Conservation (phyloP, 2,797 vertebrate species). For the Alectoris magna region DNA sequence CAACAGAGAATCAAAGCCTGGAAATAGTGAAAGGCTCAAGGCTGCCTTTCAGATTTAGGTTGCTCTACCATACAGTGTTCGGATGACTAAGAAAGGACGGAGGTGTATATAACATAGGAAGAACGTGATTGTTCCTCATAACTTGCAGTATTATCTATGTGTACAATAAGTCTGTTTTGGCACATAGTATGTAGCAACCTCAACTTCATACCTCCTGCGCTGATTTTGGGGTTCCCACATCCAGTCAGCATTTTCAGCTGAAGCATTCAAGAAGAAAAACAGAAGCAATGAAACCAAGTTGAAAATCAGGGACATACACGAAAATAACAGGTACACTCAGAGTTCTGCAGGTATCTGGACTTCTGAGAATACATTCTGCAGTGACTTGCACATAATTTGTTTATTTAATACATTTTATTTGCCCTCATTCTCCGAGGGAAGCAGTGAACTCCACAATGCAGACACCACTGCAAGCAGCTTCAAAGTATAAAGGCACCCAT, state of each 20-base stretch:
- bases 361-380: not conserved
- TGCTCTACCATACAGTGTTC: not conserved
- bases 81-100: not conserved
- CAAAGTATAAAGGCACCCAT: no score
- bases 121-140: not conserved
- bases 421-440: not conserved
- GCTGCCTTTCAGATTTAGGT: not conserved
- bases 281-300: not conserved
- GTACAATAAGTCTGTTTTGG: not conserved
- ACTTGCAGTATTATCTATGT: not conserved
- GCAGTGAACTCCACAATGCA: not conserved
- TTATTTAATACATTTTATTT: not conserved
- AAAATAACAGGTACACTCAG: not conserved
- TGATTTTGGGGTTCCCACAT: not conserved
- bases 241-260: not conserved
- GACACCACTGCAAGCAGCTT: not conserved
- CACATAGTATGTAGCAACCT: not conserved
- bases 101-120: fast-evolving
- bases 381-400: not conserved
- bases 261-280: not conserved
- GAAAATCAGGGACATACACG: not conserved
- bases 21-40: not conserved
- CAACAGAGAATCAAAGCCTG: not conserved
- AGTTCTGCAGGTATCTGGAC: not conserved
- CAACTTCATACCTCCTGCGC: not conserved